Percentiles rank a stretch among this genome's conserved stretches.
Conservation (phyloP, 2,113 vertebrate genomes). For the Ibidorhyncha struthersii region DNA sequence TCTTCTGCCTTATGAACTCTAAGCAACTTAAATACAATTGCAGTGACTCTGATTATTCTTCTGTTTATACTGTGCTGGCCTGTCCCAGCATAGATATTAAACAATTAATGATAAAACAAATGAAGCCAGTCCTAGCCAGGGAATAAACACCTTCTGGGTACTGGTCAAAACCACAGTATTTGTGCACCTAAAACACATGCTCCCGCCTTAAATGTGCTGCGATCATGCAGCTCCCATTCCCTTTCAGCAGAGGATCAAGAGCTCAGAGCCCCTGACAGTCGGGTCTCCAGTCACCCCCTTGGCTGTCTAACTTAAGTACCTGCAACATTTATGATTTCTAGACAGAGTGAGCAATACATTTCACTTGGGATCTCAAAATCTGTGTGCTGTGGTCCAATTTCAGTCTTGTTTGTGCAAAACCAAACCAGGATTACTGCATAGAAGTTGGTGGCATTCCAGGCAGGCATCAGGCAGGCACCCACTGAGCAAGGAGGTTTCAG, state of each 20-base stretch:
- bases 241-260: not conserved
- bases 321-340: not conserved
- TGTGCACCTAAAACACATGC: not conserved
- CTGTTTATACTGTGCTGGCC: not conserved
- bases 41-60: not conserved
- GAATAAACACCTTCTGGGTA: not conserved
- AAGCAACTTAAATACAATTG: not conserved
- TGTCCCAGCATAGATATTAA: not conserved
- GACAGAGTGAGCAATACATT: not conserved
- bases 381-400: not conserved
- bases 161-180: not conserved
- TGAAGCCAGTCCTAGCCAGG: not conserved
- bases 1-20: not conserved
- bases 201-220: not conserved
- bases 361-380: not conserved
- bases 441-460: not conserved
- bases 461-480: not conserved
- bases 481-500: not conserved
- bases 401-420: not conserved
- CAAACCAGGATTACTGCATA: not conserved
- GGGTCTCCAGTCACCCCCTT: not conserved
- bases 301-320: not conserved
- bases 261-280: not conserved
- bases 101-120: slow-evolving; percentile 9
- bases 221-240: not conserved